These are phyloP conservation scores for Oscheius sp. DNA, from an alignment of 2,888 invertebrate genomes.

Conservation along the genomic window DNA sequence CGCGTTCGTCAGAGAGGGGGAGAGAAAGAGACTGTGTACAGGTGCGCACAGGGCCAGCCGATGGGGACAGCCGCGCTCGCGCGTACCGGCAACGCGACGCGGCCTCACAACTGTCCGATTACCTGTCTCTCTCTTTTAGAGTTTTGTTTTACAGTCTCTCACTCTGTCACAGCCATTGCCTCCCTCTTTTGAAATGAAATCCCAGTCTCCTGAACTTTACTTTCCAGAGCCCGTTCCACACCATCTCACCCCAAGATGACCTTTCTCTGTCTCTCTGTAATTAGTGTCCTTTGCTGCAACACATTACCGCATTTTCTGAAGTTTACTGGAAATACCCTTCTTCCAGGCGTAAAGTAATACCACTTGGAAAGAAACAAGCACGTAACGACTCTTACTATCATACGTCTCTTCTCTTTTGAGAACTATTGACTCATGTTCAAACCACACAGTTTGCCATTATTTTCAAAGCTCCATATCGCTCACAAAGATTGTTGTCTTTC, in stretches of 20 bases:
- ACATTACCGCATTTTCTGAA: neutral
- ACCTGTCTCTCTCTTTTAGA: constrained; percentile 18
- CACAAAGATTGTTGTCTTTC: no score
- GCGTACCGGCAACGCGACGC: constrained; percentile 24
- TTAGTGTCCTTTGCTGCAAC: neutral
- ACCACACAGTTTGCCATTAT: no score
- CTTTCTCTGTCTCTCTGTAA: constrained; percentile 3
- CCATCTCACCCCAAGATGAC: neutral
- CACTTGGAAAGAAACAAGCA: no score
- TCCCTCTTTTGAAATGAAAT: no score
- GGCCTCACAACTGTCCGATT: constrained; percentile 23
- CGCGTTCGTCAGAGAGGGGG: constrained; percentile 5
- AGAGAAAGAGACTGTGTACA: constrained; percentile 21
- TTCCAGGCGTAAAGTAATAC: neutral
- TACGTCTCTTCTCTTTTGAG: no score
- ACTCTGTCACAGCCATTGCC: neutral
- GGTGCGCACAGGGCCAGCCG: constrained; percentile 10
- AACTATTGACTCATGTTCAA: no score
- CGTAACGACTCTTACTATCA: no score
- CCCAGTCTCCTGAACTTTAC: no score
- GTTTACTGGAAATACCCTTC: neutral
- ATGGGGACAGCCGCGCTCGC: constrained; percentile 5
- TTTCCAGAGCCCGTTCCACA: neutral
- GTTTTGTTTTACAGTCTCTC: neutral
- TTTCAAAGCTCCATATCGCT: no score